Evolutionary conservation across 2,113 vertebrate species (phyloP).

Genomic region (Columba livia): DNA sequence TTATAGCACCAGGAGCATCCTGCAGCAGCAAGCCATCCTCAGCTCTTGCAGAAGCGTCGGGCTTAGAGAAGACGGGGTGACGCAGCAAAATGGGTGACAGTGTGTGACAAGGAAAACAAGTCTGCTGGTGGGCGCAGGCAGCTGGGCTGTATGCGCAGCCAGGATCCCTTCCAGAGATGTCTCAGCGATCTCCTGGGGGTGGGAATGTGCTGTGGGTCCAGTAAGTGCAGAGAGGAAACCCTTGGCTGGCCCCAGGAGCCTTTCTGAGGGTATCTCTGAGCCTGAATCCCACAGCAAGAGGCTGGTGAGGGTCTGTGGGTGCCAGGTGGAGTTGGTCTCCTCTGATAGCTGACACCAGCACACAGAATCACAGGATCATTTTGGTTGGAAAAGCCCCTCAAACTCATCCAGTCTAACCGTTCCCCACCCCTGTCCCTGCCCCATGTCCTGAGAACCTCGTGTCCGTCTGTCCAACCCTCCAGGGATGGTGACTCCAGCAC

Average conservation of each 20-base stretch:
- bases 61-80: not conserved
- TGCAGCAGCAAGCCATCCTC: fast-evolving
- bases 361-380: no score
- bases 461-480: no score
- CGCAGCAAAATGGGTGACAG: not conserved
- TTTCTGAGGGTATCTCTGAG: not conserved
- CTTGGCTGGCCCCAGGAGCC: not conserved
- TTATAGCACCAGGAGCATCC: fast-evolving
- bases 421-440: no score
- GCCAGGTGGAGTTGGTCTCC: no score
- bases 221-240: fast-evolving
- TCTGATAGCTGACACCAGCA: no score
- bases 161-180: not conserved
- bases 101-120: not conserved
- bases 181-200: not conserved
- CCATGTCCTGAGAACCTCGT: no score
- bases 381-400: no score
- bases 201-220: not conserved
- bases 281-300: not conserved
- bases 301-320: not conserved
- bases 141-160: not conserved
- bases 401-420: no score
- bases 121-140: not conserved
- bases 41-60: not conserved
- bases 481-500: no score